Percentiles rank a stretch among this genome's conserved stretches.
These are phyloP conservation scores for Leptodactylus fallax DNA, from an alignment of 2,797 vertebrate genomes.

Conservation along the genomic window DNA sequence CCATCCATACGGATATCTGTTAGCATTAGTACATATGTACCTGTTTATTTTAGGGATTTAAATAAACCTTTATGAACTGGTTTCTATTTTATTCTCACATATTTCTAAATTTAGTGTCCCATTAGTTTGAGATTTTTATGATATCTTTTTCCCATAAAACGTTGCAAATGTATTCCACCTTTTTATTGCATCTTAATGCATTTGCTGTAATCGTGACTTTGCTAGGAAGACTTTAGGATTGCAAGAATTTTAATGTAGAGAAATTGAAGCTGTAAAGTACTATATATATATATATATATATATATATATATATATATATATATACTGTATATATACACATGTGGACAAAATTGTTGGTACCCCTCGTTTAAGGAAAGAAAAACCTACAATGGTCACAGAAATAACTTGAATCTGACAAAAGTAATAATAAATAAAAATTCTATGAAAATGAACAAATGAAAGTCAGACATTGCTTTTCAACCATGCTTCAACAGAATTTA, in stretches of 20 bases:
- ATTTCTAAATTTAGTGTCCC: not conserved
- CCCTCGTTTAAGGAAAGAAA: no score
- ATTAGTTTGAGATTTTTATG: constrained; percentile 64
- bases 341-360: no score
- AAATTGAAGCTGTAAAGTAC: constrained; percentile 2
- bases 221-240: not conserved
- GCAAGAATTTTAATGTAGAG: not conserved
- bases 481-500: no score
- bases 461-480: no score
- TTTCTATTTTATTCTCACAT: not conserved
- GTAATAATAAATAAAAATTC: no score
- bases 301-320: not conserved
- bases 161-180: constrained; percentile 47
- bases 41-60: no score
- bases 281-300: no score
- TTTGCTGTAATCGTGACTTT: not conserved
- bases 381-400: no score
- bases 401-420: no score
- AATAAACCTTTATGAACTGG: no score
- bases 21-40: not conserved
- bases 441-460: no score
- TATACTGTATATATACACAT: no score
- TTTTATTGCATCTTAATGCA: constrained; percentile 8
- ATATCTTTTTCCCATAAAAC: constrained; percentile 55
- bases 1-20: not conserved